A percentile compares a stretch with the other conserved stretches of the same genome.
phyloP scores from a whole-genome alignment of 2,888 invertebrate genomes.

The Thyatira batis region DNA sequence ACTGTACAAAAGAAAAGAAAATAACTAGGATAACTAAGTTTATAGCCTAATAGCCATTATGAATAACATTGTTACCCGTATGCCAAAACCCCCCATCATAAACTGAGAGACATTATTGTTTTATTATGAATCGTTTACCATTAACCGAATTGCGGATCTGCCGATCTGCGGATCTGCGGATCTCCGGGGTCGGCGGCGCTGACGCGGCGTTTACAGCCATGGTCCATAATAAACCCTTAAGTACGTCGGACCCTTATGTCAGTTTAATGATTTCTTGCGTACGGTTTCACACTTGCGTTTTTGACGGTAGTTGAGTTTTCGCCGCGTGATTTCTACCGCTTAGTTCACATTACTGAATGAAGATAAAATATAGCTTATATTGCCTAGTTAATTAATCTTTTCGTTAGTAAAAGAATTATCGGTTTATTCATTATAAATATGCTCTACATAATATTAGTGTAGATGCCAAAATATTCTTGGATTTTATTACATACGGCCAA shows the following conservation, averaged over 20 bases:
- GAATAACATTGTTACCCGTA: not conserved
- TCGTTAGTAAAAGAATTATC: too few species aligned
- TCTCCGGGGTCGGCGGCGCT: constrained; percentile 20
- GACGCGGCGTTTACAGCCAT: constrained; percentile 50
- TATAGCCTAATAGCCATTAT: not conserved
- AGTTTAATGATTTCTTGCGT: constrained; percentile 49
- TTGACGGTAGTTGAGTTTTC: constrained; percentile 10
- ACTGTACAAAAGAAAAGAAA: too few species aligned
- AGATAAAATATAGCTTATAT: too few species aligned
- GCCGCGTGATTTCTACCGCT: too few species aligned
- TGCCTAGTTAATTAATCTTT: too few species aligned
- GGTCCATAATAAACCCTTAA: constrained; percentile 53
- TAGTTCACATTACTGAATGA: too few species aligned
- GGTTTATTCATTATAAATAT: too few species aligned
- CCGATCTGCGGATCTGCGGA: constrained; percentile 19
- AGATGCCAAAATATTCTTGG: too few species aligned
- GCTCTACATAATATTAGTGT: too few species aligned
- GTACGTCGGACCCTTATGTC: constrained; percentile 41
- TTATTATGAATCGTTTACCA: constrained; percentile 56
- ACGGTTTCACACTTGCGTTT: constrained; percentile 29
- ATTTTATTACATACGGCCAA: too few species aligned
- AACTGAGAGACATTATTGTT: constrained; percentile 50
- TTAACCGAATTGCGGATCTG: constrained; percentile 47
- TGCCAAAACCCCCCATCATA: constrained; percentile 16
- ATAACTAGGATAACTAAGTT: too few species aligned